These are phyloP conservation scores for Clarias magur DNA, from an alignment of 2,113 vertebrate species.

Conservation along the genomic window DNA sequence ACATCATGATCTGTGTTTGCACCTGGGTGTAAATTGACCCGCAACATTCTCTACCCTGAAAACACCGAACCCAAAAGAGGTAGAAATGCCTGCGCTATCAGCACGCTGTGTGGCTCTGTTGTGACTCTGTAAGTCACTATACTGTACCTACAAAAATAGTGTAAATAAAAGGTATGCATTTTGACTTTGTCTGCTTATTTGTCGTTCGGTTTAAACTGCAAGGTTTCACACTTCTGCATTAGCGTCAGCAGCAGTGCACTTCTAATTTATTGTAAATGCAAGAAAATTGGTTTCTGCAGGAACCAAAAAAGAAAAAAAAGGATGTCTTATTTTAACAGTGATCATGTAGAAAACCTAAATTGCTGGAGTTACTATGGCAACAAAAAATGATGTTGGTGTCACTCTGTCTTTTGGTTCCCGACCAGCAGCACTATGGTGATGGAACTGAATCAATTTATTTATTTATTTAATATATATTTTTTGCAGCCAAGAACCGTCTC, in stretches of 20 bases:
- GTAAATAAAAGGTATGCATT: background rate
- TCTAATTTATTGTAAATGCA: background rate
- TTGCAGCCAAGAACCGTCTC: background rate
- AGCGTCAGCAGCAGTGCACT: background rate
- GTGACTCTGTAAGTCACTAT: background rate
- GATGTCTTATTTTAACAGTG: background rate
- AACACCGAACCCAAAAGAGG: background rate
- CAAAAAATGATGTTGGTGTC: background rate
- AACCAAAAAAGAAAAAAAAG: background rate
- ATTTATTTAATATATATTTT: no score
- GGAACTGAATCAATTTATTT: background rate
- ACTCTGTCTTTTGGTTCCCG: background rate
- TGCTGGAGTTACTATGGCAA: background rate
- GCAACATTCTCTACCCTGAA: background rate
- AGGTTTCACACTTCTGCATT: background rate
- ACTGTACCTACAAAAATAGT: background rate
- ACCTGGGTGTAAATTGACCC: background rate
- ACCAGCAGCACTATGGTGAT: conserved; percentile 12
- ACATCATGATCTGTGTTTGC: background rate
- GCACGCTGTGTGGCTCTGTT: background rate
- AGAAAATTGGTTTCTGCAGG: background rate
- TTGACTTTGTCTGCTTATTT: background rate
- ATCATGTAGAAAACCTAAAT: background rate
- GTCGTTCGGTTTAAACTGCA: background rate
- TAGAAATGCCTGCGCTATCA: background rate